A percentile compares a stretch with the other conserved stretches of the same genome.
Conservation (phyloP, 2,888 invertebrate genomes). For the Hypsopygia costalis region DNA sequence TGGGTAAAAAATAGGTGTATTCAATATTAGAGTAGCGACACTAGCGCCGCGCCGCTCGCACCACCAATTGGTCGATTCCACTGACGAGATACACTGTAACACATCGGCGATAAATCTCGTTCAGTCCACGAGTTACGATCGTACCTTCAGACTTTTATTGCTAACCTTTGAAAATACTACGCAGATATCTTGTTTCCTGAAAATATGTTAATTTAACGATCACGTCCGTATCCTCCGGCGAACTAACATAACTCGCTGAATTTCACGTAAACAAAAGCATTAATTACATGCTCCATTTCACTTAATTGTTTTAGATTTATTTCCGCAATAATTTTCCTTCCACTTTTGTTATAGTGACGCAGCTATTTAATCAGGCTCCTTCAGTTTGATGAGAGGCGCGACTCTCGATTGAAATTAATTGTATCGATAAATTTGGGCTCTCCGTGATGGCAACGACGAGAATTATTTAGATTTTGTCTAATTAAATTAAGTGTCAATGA, state of each 20-base stretch:
- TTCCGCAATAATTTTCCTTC: conserved; percentile 23
- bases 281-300: conserved; percentile 27
- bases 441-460: not conserved
- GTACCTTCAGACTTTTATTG: not conserved
- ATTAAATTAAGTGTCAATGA: not conserved
- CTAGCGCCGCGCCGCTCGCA: not conserved
- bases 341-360: conserved; percentile 14
- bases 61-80: not conserved
- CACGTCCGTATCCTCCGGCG: not conserved
- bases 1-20: conserved; percentile 9
- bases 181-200: conserved; percentile 8
- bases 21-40: not conserved
- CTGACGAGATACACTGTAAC: not conserved
- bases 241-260: not conserved
- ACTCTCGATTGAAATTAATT: conserved; percentile 1
- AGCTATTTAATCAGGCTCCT: not conserved
- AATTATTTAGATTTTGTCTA: not conserved
- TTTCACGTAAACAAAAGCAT: conserved; percentile 29
- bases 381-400: conserved; percentile 1
- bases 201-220: conserved; percentile 4
- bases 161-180: conserved; percentile 4
- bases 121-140: conserved; percentile 2
- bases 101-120: conserved; percentile 3
- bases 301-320: conserved; percentile 23
- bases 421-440: not conserved